Evolutionary conservation across 2,888 invertebrate species (phyloP).

Genomic region (Lasioglossum marginatum): DNA sequence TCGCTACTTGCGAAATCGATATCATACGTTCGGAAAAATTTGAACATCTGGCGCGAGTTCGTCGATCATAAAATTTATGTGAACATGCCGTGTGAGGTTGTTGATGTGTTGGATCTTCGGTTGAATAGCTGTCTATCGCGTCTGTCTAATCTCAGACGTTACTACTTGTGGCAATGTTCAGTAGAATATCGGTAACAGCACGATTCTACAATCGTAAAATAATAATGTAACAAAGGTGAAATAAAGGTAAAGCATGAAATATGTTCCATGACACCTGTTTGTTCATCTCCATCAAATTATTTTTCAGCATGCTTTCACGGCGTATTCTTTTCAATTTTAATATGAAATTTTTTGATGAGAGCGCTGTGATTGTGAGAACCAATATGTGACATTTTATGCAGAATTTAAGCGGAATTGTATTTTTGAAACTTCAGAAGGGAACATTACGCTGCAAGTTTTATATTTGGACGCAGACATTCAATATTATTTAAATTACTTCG

Average conservation of each 20-base stretch:
- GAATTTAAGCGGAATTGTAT: not conserved
- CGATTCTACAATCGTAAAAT: not conserved
- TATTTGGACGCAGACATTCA: not conserved
- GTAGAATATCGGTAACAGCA: no score
- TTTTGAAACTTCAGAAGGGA: not conserved
- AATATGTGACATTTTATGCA: not conserved
- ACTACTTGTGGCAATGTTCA: constrained; percentile 3
- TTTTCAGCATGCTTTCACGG: not conserved
- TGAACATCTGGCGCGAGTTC: not conserved
- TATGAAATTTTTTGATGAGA: not conserved
- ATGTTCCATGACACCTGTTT: not conserved
- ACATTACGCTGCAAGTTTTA: not conserved
- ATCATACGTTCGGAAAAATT: not conserved
- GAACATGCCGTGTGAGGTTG: not conserved
- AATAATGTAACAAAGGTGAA: not conserved
- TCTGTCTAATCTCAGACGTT: not conserved
- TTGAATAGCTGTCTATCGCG: not conserved
- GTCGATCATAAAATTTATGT: not conserved
- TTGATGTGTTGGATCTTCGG: not conserved
- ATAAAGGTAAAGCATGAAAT: not conserved
- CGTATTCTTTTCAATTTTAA: not conserved
- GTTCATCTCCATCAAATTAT: not conserved
- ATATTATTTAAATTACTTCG: not conserved
- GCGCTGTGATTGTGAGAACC: no score
- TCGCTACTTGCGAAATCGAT: not conserved